Evolutionary conservation across 2,888 invertebrate genomes (phyloP), one percentile per base, ranked within the genome.

Genomic region (Ethmia dodecea): DNA sequence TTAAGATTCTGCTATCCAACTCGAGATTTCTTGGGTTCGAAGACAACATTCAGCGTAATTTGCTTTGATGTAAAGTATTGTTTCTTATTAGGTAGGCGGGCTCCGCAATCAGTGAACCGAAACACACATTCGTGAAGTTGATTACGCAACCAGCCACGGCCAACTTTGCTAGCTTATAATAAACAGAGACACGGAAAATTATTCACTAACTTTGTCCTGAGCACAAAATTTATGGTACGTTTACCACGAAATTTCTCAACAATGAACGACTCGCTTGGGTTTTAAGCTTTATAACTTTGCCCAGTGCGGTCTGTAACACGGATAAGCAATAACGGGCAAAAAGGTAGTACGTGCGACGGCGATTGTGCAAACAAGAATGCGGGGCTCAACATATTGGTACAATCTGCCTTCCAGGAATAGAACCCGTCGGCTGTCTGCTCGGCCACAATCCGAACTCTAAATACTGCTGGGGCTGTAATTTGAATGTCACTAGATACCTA

Each of bases 131-230:
- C 52, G 62, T 55, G 55, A 60, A 69, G 70, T 69, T 76, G 71
- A 75, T 79, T 76, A 72, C 67, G 64, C 63, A 71, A 65, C 69
- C 67, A 73, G 69, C 72, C 62, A 57, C 63, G 53, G 59, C 61
- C 56, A 77, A 79, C 78, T 79, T 77, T 62, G 58, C 60, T 60
- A 59, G 78, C 73, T 75, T 75, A 81, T 77, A 79, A 80, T 80
- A 79, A 80, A 80, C 83, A 81, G 80, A 80, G 78, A 81, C 79
- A 80, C 69, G 72, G 77, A 76, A 76, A 80, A 81, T 83, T 81
- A 81, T 81, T 81, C 79, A 69, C 70, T 69, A 80, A 83, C 78
- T 81, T 83, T 70, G 65, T 53, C 64, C 69, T 64, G 72, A 75
- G 73, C 68, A 65, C 59, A 62, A 74, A 81, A 81, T 83, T 81